A percentile compares a stretch with the other conserved stretches of the same genome.
Conservation (phyloP, 2,797 vertebrate genomes). For the Pelochelys cantorii region DNA sequence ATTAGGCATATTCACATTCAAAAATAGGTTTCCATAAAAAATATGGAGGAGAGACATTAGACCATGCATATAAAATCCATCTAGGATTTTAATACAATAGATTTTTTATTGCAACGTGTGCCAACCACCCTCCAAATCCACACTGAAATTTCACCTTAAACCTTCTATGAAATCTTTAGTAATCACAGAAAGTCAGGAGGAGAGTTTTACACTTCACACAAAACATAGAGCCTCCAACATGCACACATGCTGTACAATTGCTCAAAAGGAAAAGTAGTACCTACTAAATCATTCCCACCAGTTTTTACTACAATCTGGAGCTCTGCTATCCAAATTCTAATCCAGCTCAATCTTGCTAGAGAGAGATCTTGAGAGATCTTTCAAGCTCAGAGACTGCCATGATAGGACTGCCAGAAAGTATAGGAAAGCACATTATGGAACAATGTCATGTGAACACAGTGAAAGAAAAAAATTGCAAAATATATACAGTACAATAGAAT, state of each 20-base stretch:
- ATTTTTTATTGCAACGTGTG: accelerated
- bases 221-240: no score
- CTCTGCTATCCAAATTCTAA: not conserved
- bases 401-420: not conserved
- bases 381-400: not conserved
- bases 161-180: not conserved
- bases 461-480: not conserved
- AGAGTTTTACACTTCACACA: not conserved
- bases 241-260: no score
- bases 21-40: no score
- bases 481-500: not conserved
- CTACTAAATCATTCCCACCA: not conserved
- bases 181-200: not conserved
- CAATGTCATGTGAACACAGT: no score
- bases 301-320: not conserved
- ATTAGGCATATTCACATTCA: no score
- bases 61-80: not conserved
- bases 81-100: not conserved
- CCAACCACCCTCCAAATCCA: accelerated
- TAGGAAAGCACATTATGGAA: not conserved
- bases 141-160: not conserved
- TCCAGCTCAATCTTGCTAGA: not conserved
- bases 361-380: not conserved
- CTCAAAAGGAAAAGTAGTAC: not conserved
- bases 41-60: no score